These are phyloP conservation scores for Drosophila simulans DNA, from an alignment of 1,140 invertebrate species.

Conservation along the genomic window DNA sequence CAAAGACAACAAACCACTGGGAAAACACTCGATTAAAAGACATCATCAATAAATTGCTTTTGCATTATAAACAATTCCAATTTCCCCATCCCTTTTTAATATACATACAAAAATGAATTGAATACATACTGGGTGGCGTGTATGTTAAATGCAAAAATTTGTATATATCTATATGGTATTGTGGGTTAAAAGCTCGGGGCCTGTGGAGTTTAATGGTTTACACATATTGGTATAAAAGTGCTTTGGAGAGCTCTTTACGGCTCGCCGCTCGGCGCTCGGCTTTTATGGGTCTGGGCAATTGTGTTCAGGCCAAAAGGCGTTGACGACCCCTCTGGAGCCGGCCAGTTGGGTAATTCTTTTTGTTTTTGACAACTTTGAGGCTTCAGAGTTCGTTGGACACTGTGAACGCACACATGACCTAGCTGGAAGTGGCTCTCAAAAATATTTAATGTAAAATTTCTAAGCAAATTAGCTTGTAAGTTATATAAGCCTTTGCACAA, in stretches of 20 bases:
- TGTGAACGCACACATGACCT: slow-evolving; percentile 5
- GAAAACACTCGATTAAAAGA: slow-evolving; percentile 59
- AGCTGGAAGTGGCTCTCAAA: background rate
- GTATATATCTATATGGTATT: slow-evolving; percentile 29
- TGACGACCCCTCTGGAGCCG: slow-evolving; percentile 37
- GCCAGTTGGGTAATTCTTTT: slow-evolving; percentile 33
- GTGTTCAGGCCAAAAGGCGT: slow-evolving; percentile 40
- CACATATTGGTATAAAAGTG: slow-evolving; percentile 44
- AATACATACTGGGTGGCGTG: slow-evolving; percentile 47
- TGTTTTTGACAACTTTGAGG: slow-evolving; percentile 42
- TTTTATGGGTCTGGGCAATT: slow-evolving; percentile 45
- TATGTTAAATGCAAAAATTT: slow-evolving; percentile 45
- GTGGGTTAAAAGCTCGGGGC: slow-evolving; percentile 30
- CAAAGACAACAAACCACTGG: slow-evolving; percentile 52
- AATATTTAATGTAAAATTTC: background rate
- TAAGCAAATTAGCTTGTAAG: background rate
- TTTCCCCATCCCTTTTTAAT: slow-evolving; percentile 28
- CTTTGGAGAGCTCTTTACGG: slow-evolving; percentile 50
- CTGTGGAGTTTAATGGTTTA: slow-evolving; percentile 39
- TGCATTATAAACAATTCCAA: slow-evolving; percentile 61
- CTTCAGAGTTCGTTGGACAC: slow-evolving; percentile 1
- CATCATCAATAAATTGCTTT: slow-evolving; percentile 68
- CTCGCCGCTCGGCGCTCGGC: slow-evolving; percentile 14
- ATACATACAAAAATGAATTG: slow-evolving; percentile 61
- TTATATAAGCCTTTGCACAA: background rate